Conservation (phyloP, 2,888 invertebrate genomes). For the Ellobium chinense region DNA sequence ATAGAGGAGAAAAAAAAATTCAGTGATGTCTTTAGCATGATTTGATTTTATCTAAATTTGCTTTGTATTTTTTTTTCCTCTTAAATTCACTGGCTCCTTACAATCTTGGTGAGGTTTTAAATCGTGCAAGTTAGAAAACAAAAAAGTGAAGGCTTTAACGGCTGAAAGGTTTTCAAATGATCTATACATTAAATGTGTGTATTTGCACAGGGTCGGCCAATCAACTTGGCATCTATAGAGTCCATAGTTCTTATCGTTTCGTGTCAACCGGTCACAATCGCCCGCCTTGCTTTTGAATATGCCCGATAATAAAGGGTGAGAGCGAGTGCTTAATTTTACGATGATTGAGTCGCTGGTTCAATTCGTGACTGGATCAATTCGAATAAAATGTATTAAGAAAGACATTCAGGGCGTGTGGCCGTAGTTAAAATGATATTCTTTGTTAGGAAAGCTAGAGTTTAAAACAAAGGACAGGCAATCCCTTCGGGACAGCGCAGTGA, state of each 20-base stretch:
- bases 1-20: too few species aligned
- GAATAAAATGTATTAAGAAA: background rate
- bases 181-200: too few species aligned
- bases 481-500: background rate
- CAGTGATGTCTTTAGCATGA: too few species aligned
- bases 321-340: constrained; percentile 11
- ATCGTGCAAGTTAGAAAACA: too few species aligned
- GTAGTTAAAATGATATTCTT: constrained; percentile 18
- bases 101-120: too few species aligned
- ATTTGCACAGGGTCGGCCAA: background rate
- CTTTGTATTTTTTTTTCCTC: too few species aligned
- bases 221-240: too few species aligned
- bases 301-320: background rate
- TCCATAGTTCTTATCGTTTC: background rate
- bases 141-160: too few species aligned
- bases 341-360: constrained; percentile 15
- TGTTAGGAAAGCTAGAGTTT: background rate
- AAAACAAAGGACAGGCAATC: background rate
- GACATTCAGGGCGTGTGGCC: background rate
- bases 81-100: too few species aligned
- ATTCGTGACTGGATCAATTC: constrained; percentile 25
- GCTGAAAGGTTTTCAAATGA: too few species aligned
- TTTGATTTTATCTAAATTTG: too few species aligned
- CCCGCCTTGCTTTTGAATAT: constrained; percentile 9
- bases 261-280: background rate